Percentiles rank a stretch among this genome's conserved stretches.
These are phyloP conservation scores for Heliconius sara DNA, from an alignment of 2,888 invertebrate species.

Conservation along the genomic window DNA sequence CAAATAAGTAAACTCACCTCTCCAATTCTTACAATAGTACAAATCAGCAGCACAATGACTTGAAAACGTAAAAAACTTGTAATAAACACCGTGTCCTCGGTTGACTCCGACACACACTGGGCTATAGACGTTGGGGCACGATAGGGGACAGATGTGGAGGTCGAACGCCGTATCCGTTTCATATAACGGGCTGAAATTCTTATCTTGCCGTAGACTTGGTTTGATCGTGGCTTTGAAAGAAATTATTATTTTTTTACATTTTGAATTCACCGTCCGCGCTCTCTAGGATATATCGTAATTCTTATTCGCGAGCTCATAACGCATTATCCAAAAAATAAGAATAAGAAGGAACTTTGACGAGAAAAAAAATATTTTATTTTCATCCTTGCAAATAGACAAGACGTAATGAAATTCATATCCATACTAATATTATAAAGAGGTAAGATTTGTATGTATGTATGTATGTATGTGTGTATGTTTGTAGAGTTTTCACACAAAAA, in stretches of 20 bases:
- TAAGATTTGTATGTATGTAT: too few relatives aligned
- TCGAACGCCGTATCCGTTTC: conserved; percentile 55
- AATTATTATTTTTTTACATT: background rate
- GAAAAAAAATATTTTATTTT: too few relatives aligned
- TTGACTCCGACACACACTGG: conserved; percentile 65
- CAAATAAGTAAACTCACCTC: conserved; percentile 51
- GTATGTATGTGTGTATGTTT: too few relatives aligned
- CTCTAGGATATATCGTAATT: too few relatives aligned
- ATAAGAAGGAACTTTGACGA: too few relatives aligned
- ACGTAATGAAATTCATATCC: too few relatives aligned
- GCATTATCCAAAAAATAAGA: too few relatives aligned
- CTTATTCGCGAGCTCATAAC: too few relatives aligned
- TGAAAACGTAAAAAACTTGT: conserved; percentile 62
- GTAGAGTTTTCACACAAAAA: too few relatives aligned
- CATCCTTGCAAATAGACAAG: too few relatives aligned
- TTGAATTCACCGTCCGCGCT: background rate
- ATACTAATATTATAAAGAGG: too few relatives aligned
- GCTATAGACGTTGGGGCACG: conserved; percentile 59
- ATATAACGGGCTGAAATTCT: conserved; percentile 53
- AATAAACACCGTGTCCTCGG: conserved; percentile 56
- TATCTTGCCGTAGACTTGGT: conserved; percentile 23
- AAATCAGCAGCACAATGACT: conserved; percentile 65
- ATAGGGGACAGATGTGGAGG: conserved; percentile 57
- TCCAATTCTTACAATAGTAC: conserved; percentile 64
- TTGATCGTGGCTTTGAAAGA: conserved; percentile 33